phyloP scores from a whole-genome alignment of 2,113 vertebrate species.

The Callorhinus ursinus region DNA sequence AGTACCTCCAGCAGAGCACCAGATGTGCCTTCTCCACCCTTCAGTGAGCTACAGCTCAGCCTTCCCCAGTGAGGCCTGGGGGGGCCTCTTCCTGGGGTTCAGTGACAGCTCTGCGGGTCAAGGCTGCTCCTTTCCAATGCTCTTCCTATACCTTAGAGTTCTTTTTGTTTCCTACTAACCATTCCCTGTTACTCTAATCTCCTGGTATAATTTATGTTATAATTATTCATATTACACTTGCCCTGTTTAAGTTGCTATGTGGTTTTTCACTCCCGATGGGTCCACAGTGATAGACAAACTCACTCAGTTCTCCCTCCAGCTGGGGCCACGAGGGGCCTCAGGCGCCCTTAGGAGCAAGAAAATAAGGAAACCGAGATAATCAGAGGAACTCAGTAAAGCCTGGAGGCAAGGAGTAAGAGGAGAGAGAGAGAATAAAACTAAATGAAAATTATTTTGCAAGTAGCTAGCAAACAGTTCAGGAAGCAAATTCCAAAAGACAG shows the following conservation, averaged over 20 bases:
- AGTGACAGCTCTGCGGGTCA: not conserved
- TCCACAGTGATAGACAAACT: not conserved
- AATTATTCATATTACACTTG: not conserved
- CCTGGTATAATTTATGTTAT: not conserved
- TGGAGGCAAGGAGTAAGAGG: not conserved
- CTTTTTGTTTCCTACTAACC: not conserved
- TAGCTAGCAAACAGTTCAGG: not conserved
- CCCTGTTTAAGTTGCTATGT: not conserved
- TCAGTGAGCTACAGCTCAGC: not conserved
- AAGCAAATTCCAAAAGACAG: not conserved
- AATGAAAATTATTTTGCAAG: not conserved
- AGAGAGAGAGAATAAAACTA: constrained; percentile 12
- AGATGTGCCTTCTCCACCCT: not conserved
- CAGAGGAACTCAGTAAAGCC: not conserved
- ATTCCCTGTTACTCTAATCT: not conserved
- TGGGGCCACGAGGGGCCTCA: not conserved
- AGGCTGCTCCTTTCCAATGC: not conserved
- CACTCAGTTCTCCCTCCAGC: not conserved
- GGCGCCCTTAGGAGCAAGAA: not conserved
- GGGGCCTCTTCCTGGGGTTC: not conserved
- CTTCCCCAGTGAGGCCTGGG: not conserved
- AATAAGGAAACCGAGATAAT: not conserved
- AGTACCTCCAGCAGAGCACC: not conserved
- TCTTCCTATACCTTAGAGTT: not conserved
- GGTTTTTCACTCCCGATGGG: not conserved